Percentiles rank a stretch among this genome's conserved stretches.
phyloP scores from a whole-genome alignment of 2,113 vertebrate genomes.

The Cebus imitator region DNA sequence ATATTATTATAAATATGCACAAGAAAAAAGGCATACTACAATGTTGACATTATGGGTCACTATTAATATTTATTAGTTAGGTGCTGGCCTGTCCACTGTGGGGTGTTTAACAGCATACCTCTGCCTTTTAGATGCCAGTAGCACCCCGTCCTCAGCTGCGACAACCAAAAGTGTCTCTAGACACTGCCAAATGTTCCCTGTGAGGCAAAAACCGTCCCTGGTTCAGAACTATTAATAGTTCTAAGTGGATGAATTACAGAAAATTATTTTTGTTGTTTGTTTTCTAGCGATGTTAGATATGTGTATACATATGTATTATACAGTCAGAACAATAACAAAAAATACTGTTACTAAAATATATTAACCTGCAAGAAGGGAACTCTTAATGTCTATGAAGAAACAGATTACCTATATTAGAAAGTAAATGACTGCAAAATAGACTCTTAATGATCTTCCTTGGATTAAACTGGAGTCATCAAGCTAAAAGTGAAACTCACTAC shows the following conservation, averaged over 20 bases:
- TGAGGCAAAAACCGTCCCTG: background rate
- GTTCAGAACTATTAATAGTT: background rate
- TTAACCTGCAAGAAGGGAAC: background rate
- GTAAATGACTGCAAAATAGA: background rate
- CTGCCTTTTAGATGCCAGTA: background rate
- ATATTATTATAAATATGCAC: background rate
- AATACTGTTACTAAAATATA: background rate
- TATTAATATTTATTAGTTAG: background rate
- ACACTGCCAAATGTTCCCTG: background rate
- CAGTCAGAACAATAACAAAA: background rate
- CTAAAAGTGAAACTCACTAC: background rate
- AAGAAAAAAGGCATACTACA: background rate
- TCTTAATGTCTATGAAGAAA: background rate
- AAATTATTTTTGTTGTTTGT: background rate
- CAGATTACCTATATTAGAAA: background rate
- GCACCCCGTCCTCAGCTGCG: background rate
- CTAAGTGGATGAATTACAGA: background rate
- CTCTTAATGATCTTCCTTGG: background rate
- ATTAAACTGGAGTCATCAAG: background rate
- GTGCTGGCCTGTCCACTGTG: rapidly evolving
- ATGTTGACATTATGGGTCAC: background rate
- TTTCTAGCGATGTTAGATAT: background rate
- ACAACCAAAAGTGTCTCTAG: background rate
- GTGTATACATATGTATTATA: background rate
- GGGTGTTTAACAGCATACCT: background rate